phyloP scores from a whole-genome alignment of 2,888 invertebrate genomes.

The Periphyllus acericola region DNA sequence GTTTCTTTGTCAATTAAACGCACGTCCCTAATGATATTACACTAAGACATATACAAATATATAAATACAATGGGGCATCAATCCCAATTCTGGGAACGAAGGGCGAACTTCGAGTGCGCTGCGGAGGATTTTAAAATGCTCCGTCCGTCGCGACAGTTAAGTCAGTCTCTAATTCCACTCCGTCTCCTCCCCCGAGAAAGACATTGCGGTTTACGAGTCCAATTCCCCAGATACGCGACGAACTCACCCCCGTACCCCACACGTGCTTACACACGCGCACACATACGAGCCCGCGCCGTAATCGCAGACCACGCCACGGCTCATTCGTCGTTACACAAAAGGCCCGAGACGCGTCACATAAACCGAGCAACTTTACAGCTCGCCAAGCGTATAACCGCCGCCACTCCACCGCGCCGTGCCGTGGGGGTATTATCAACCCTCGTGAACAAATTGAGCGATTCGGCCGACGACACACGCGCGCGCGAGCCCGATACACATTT shows the following conservation, averaged over 20 bases:
- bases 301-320: constrained; percentile 10
- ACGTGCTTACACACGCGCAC: neutral
- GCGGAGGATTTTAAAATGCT: constrained; percentile 34
- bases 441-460: constrained; percentile 33
- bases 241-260: neutral
- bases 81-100: neutral
- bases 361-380: constrained; percentile 40
- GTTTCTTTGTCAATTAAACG: neutral
- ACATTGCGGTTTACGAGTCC: constrained; percentile 44
- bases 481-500: no score
- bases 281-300: neutral
- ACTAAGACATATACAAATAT: neutral
- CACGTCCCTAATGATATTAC: neutral
- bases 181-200: constrained; percentile 7
- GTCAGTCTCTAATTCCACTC: neutral
- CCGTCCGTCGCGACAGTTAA: constrained; percentile 32
- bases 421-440: neutral
- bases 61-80: neutral
- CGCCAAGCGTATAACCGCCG: neutral
- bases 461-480: neutral
- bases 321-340: constrained; percentile 38
- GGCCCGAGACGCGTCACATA: constrained; percentile 20
- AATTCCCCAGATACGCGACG: constrained; percentile 34
- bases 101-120: neutral
- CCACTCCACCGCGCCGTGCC: neutral